Percentiles rank a stretch among this genome's conserved stretches.
Evolutionary conservation across 1,140 invertebrate species (phyloP).

Genomic region (Drosophila quadrilineata): DNA sequence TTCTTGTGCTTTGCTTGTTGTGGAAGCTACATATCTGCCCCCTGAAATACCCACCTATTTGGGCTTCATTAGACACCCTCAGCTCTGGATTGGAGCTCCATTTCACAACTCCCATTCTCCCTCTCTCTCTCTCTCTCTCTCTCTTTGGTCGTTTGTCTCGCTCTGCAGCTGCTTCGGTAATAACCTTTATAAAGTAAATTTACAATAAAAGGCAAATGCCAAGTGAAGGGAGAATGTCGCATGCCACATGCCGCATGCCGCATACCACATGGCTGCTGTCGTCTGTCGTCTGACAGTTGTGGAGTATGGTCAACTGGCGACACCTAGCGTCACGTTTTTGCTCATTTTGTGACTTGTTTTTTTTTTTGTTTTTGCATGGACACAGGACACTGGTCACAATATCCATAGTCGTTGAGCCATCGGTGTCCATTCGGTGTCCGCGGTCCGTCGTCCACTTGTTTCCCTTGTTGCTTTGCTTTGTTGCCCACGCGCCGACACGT

Average conservation of each 20-base stretch:
- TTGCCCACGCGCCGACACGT: conserved; percentile 62
- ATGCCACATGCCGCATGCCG: conserved; percentile 1
- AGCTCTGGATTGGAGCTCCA: conserved; percentile 5
- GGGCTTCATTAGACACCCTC: conserved; percentile 30
- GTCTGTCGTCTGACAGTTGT: conserved; percentile 1
- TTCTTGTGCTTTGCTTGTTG: no score
- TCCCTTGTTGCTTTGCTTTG: conserved; percentile 25
- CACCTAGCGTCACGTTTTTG: conserved; percentile 2
- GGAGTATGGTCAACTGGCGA: conserved; percentile 16
- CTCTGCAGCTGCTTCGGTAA: conserved; percentile 39
- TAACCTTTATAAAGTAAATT: conserved; percentile 79
- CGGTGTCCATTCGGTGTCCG: no score
- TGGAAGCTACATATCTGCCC: no score
- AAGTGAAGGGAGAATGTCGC: conserved; percentile 17
- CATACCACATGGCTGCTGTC: conserved; percentile 3
- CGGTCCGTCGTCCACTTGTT: neutral
- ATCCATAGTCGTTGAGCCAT: no score
- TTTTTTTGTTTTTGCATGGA: neutral
- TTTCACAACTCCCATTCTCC: neutral
- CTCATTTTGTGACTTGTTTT: conserved; percentile 16
- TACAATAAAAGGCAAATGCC: conserved; percentile 73
- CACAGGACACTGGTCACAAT: no score
- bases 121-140: neutral
- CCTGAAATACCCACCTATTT: no score
- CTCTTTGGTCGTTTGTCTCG: neutral